Base-by-base conservation (phyloP, 2,888 invertebrate species). In the Drosophila atripex region DNA sequence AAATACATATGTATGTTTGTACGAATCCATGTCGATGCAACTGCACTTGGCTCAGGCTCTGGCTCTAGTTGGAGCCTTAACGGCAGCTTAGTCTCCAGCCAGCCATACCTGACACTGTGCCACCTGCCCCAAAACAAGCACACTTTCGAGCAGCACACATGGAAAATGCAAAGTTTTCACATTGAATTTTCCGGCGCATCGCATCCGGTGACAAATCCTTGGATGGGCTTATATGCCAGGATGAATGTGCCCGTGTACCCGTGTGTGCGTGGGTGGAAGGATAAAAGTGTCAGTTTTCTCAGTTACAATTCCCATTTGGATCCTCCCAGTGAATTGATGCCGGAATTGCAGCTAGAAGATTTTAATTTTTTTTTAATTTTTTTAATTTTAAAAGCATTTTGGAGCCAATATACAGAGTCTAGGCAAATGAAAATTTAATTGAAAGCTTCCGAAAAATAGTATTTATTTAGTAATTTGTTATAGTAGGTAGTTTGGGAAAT, bases 161-260 rank as follows among this genome's bases (percentile, higher is more conserved):
- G 63, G 57, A 63, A 75, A 85, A 78, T 72, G 72, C 71, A 83
- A 88, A 82, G 84, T 82, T 82, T 88, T 88, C 86, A 73, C 88
- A 86, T 82, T 88, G 80, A 76, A 83, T 82, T 82, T 88, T 82
- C 86, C 88, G 55, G 68, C 77, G 77, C 69, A 78, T 74, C 66
- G 73, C 86, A 76, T 73, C 57, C 71, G 74, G 72, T 74, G 88
- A 71, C 73, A 66, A 78, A 82, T 74, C 75, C 73, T 71, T 59
- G 65, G 71, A 45, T 59, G 69, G 63, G 30, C 51, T 41, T 18
- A 12, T 32, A 52, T 39, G 16, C 39, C 55, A 14, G 21, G 47
- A 18, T 23, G 45, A 45, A 53, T 7, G 35, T 41, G 25, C 47
- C 3, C 49, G 30, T 52, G 41, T 16, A 28, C 35, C 38, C n/a